Percentiles rank a stretch among this genome's conserved stretches.
These are phyloP conservation scores for Rhagoletis pomonella DNA, from an alignment of 1,140 invertebrate genomes.

Conservation along the genomic window DNA sequence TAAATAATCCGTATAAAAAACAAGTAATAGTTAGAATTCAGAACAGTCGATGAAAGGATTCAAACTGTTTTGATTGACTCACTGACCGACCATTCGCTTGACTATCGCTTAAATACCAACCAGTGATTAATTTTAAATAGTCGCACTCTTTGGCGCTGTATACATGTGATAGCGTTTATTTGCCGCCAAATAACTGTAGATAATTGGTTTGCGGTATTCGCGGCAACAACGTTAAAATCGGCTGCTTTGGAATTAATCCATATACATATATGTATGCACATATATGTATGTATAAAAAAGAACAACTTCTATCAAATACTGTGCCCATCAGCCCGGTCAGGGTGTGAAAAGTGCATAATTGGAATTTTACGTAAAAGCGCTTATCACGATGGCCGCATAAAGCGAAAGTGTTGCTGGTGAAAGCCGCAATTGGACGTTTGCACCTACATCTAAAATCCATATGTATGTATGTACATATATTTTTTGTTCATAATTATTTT, in stretches of 20 bases:
- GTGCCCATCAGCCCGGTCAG: neutral
- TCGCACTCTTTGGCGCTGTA: neutral
- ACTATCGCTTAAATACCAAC: neutral
- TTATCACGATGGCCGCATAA: neutral
- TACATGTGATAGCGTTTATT: neutral
- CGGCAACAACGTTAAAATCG: neutral
- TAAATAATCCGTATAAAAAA: too few relatives aligned
- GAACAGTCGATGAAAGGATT: neutral
- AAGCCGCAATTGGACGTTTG: too few relatives aligned
- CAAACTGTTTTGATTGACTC: neutral
- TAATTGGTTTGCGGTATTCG: constrained; percentile 22
- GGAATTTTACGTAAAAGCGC: neutral
- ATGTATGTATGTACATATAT: too few relatives aligned
- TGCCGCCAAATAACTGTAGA: neutral
- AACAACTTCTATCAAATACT: neutral
- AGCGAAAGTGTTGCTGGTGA: neutral
- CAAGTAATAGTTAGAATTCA: too few relatives aligned
- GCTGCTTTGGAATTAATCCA: neutral
- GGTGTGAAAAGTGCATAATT: neutral
- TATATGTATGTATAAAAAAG: neutral
- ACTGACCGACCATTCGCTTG: neutral
- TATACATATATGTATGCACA: too few relatives aligned
- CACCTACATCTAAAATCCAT: too few relatives aligned
- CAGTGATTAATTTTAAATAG: neutral
- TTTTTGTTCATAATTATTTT: too few relatives aligned